Percentiles rank a stretch among this genome's conserved stretches.
Conservation (phyloP, 2,888 invertebrate genomes). For the Alloplasta piceator region DNA sequence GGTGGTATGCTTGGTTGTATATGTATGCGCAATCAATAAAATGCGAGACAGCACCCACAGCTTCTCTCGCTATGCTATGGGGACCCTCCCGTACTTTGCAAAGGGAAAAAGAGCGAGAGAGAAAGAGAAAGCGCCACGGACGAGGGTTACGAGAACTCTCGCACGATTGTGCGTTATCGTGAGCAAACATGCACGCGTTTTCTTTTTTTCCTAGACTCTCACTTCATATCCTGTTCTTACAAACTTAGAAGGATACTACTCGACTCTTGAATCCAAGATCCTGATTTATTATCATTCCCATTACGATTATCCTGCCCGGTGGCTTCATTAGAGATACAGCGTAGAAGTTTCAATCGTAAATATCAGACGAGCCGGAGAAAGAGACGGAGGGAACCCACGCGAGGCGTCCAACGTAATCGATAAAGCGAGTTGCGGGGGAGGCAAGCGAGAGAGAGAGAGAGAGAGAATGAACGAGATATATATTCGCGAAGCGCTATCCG, state of each 20-base stretch:
- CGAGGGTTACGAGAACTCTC: too few relatives aligned
- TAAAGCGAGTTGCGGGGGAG: constrained; percentile 54
- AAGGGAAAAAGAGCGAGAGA: background rate
- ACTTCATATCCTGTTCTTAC: too few relatives aligned
- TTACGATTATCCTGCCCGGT: background rate
- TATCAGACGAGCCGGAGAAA: constrained; percentile 49
- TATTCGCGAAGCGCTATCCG: too few relatives aligned
- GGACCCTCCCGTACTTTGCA: background rate
- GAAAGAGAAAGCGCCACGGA: background rate
- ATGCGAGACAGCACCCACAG: constrained; percentile 59
- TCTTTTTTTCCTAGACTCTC: too few relatives aligned
- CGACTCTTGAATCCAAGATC: constrained; percentile 26
- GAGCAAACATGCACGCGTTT: background rate
- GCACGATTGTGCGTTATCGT: constrained; percentile 19
- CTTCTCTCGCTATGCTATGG: background rate
- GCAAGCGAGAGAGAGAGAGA: constrained; percentile 25
- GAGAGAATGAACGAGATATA: background rate
- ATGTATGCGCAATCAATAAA: constrained; percentile 64
- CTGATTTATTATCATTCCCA: constrained; percentile 53
- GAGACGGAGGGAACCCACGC: constrained; percentile 46
- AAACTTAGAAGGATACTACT: background rate
- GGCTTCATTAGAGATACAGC: constrained; percentile 9
- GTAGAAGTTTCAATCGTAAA: constrained; percentile 24
- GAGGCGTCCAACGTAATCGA: constrained; percentile 63
- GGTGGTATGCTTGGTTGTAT: constrained; percentile 28